These are phyloP conservation scores for Cephus runcator DNA, from an alignment of 2,888 invertebrate genomes.

Conservation along the genomic window DNA sequence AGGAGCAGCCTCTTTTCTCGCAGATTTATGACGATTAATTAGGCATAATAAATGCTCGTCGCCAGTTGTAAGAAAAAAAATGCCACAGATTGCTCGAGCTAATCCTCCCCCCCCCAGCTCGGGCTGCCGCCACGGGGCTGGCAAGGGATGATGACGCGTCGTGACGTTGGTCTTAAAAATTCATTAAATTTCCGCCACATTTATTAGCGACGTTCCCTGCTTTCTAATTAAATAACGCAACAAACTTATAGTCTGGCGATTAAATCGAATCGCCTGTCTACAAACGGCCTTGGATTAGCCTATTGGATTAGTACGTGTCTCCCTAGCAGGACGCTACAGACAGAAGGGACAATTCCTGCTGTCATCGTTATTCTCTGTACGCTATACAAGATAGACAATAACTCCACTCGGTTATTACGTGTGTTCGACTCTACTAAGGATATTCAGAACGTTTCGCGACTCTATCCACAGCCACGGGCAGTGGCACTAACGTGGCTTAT, in stretches of 20 bases:
- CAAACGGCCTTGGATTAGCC: slow-evolving; percentile 19
- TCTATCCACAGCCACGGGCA: too few relatives aligned
- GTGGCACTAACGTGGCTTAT: slow-evolving; percentile 57
- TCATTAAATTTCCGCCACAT: slow-evolving; percentile 58
- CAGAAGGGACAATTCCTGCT: too few relatives aligned
- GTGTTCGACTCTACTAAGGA: too few relatives aligned
- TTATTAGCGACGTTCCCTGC: slow-evolving; percentile 49
- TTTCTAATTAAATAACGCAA: slow-evolving; percentile 56
- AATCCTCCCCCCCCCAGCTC: slow-evolving; percentile 38
- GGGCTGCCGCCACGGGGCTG: slow-evolving; percentile 12
- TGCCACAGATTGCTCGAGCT: slow-evolving; percentile 58
- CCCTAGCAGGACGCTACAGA: too few relatives aligned
- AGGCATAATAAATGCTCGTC: slow-evolving; percentile 55
- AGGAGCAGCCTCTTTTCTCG: slow-evolving; percentile 11
- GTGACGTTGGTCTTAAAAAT: slow-evolving; percentile 52
- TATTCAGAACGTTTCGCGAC: too few relatives aligned
- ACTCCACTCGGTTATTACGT: too few relatives aligned
- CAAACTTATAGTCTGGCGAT: slow-evolving; percentile 40
- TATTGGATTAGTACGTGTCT: slow-evolving; percentile 7
- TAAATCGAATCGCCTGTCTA: slow-evolving; percentile 25
- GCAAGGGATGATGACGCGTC: slow-evolving; percentile 52
- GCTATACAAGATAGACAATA: too few relatives aligned
- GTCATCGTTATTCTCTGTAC: too few relatives aligned
- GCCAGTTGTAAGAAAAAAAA: slow-evolving; percentile 43
- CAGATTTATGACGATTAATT: slow-evolving; percentile 62